Base-by-base conservation (phyloP, 2,113 vertebrate genomes). In the Cavia porcellus region DNA sequence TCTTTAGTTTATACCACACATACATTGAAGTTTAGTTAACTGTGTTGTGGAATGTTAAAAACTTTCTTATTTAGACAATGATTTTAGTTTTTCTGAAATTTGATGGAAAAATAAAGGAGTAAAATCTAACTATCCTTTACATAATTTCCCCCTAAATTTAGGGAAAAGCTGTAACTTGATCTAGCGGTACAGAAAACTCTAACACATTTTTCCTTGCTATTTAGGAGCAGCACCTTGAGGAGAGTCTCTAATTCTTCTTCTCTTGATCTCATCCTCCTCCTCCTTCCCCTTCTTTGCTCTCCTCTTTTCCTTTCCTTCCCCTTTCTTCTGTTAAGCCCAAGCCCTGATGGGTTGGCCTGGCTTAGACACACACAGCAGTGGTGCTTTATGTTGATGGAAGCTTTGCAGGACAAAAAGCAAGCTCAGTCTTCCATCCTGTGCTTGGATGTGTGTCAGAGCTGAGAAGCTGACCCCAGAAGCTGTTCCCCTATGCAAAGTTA, bases 11-110 rank as follows among this genome's bases (percentile, higher is more conserved):
- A 25, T 75, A 45, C 68, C 72, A 85, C 35, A 35, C 52, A 89
- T 30, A 32, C 88, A 55, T 57, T 74, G 72, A 66, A 92, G 81
- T 94, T 81, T 94, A 47, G 30, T 92, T 88, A 95, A 94, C 83
- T 90, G 24, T 80, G 75, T 92, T 92, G 11, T 85, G 74, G 66
- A 80, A 91, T 85, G 95, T 95, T 50, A 50, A 94, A 68, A 17
- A 89, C 66, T 5, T 2, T 13, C 24, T 47, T 74, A 57, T 55
- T 55, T 2, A 55, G 52, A 12, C 52, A 55, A 55, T 12, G 10
- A 55, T 55, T 55, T 55, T 13, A 55, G 12, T 55, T 55, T 55
- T 55, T 55, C 52, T 55, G 11, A 55, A 55, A 8, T 55, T 13
- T 13, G 10, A 13, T 55, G 14, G 52, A 55, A 55, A 12, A 13